Evolutionary conservation across 2,888 invertebrate genomes (phyloP), one percentile per base, ranked within the genome.

Genomic region (Campoplex nolae): DNA sequence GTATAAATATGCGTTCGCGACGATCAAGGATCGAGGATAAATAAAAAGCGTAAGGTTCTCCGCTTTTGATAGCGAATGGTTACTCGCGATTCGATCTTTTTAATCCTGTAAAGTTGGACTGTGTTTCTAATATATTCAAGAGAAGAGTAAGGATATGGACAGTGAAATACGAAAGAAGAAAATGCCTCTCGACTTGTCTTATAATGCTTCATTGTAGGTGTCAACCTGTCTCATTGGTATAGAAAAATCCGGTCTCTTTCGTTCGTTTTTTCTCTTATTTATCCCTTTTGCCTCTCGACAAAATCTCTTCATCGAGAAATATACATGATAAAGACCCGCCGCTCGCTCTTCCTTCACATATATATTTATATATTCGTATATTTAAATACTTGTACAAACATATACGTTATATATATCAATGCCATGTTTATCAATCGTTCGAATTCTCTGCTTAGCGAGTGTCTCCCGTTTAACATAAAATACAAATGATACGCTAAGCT

Each of bases 251-350:
- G 35, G 51, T 62, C 62, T 58, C 80, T 65, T 48, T 62, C n/a
- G 28, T 71, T 38, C 18, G 35, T 23, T 73, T 73, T 51, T 65
- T 73, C 32, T 81, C 68, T 68, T 62, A 62, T 54, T 67, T 77
- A 71, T 28, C 54, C 56, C 35, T 32, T 83, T 65, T 65, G 75
- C 67, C 75, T 70, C 80, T 76, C 71, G 75, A 84, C 86, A 84
- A 84, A 86, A 86, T 86, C 84, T 86, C 86, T 86, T 86, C 84
- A 86, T 86, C 83, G 86, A 86, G 67, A 84, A 86, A 86, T 86
- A 80, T 83, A 79, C 83, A 86, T 80, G 73, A 86, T 86, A 84
- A 86, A 86, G 84, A 77, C 76, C 38, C 73, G 51, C 74, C 73
- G 74, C 73, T 58, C 76, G 76, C 58, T 77, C 62, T 65, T 23